Evolutionary conservation across 2,888 invertebrate genomes (phyloP), one percentile per base, ranked within the genome.

Genomic region (Archips xylosteana): DNA sequence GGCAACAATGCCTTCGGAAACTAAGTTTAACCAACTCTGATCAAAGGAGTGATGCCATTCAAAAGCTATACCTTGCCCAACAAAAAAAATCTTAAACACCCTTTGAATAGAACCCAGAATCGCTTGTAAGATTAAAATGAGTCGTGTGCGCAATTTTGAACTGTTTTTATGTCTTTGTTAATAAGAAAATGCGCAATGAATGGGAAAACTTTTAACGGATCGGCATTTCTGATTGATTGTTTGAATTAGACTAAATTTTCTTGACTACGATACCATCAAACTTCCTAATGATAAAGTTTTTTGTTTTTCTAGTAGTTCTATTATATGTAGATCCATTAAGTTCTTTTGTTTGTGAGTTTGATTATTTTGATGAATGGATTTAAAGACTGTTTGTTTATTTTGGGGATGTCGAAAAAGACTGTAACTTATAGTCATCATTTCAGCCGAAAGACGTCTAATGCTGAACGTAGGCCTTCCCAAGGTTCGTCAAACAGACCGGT

Each of bases 21-120:
- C 65, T 72, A 70, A 51, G 66, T 70, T 75, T 71, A 72, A 60
- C 66, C 69, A 66, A 75, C 69, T 70, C 62, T 34, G 34, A 12
- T 49, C n/a, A 51, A 51, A 51, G 42, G 65, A 49, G 64, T 63
- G 10, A 45, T 63, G 63, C 49, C 34, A 65, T 65, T 15, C 64
- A 65, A 64, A 64, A n/a, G 57, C 57, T 9, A 32, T 32, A 32
- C 10, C 49, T 51, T 51, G 32, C 23, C 45, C 47, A 45, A 13
- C 13, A 32, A 36, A 12, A 6, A 47, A 8, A 34, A 15, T 36
- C 2, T 34, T 51, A 51, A 39, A 13, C 51, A 9, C 9, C 2
- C 42, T 51, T 5, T 1, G 0, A 8, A 49, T 51, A 65, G 32
- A 51, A 15, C 1, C 51, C 15, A 51, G 36, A 15, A 9, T 65